Evolutionary conservation across 1,140 invertebrate species (phyloP).

Genomic region (Caerostris darwini): DNA sequence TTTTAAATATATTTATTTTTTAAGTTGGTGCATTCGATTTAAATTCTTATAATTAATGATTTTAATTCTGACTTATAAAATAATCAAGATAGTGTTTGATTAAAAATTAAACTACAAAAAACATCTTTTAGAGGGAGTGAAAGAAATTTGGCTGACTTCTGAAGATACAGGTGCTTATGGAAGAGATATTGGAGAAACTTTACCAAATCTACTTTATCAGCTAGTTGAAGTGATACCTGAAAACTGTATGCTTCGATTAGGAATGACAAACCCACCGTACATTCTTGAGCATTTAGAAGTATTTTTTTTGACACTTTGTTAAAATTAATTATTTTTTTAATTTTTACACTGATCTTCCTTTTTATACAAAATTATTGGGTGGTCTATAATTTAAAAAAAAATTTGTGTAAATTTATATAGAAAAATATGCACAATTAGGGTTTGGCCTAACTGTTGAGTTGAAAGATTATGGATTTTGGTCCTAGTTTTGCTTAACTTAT

Average conservation of each 20-base stretch:
- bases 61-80: neutral
- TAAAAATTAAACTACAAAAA: neutral
- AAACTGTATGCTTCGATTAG: conserved; percentile 89
- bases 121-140: conserved; percentile 89
- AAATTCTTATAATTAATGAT: neutral
- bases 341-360: no score
- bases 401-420: no score
- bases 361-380: no score
- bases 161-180: conserved; percentile 99
- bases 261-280: conserved; percentile 99
- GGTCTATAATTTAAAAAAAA: no score
- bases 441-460: no score
- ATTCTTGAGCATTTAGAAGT: conserved; percentile 95
- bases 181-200: conserved; percentile 92
- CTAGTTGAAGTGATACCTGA: conserved; percentile 95
- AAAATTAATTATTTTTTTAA: no score
- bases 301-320: neutral
- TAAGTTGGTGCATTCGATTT: neutral
- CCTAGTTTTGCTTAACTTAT: no score
- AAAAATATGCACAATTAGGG: no score
- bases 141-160: conserved; percentile 98
- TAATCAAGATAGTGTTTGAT: no score
- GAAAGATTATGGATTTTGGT: no score
- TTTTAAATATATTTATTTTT: neutral
- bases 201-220: conserved; percentile 93